Evolutionary conservation across 2,888 invertebrate genomes (phyloP).

Genomic region (Lasioglossum leucozonium): DNA sequence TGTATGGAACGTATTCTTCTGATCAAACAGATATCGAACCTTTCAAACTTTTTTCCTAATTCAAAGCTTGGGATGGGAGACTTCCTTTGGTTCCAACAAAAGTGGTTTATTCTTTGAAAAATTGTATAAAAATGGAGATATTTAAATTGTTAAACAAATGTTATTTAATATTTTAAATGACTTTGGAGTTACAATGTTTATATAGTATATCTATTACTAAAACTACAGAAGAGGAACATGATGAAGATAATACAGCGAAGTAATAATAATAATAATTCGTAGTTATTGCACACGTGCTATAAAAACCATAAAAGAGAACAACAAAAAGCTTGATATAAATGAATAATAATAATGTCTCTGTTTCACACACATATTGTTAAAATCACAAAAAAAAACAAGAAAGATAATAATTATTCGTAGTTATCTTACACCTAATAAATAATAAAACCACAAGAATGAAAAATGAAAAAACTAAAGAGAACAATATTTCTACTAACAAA

Average conservation of each 20-base stretch:
- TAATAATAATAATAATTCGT: no score
- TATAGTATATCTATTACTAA: no score
- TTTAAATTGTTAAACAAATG: background rate
- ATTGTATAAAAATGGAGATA: background rate
- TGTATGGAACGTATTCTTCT: background rate
- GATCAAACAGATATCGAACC: background rate
- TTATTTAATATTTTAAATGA: no score
- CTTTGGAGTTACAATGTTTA: no score
- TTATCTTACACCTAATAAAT: background rate
- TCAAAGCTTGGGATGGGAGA: background rate
- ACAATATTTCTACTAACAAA: background rate
- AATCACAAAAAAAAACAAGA: no score
- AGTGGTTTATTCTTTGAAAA: background rate
- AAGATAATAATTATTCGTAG: background rate
- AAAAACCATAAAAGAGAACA: background rate
- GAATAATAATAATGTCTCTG: background rate
- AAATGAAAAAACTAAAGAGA: background rate
- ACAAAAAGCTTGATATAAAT: background rate
- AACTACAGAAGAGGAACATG: no score
- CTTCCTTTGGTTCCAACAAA: background rate
- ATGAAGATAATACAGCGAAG: no score
- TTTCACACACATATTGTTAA: background rate
- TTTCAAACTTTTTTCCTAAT: background rate
- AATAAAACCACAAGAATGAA: background rate
- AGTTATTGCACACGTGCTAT: background rate